Base-by-base conservation (phyloP, 1,140 invertebrate genomes). In the Leptonema lineaticorne region DNA sequence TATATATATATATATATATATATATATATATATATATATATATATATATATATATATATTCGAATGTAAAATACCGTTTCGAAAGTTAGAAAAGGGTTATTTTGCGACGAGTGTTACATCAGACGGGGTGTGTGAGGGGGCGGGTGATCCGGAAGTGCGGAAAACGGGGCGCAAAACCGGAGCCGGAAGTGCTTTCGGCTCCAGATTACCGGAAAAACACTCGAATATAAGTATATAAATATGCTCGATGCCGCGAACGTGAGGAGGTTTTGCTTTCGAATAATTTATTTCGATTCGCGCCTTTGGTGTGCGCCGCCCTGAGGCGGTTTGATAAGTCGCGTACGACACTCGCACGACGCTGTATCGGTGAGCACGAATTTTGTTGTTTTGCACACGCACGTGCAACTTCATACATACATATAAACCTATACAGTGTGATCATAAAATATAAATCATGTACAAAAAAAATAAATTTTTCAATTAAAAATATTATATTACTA, bases 1-100 rank as follows among this genome's bases (percentile, higher is more conserved):
- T n/a, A n/a, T n/a, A n/a, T n/a, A n/a, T n/a, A n/a, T n/a, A n/a
- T n/a, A n/a, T n/a, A n/a, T n/a, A n/a, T n/a, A n/a, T n/a, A n/a
- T n/a, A n/a, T n/a, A n/a, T n/a, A n/a, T n/a, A n/a, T n/a, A n/a
- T n/a, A n/a, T n/a, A n/a, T n/a, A n/a, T n/a, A n/a, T n/a, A n/a
- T n/a, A n/a, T n/a, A n/a, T n/a, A n/a, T n/a, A n/a, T n/a, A n/a
- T 59, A 59, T 33, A 29, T 29, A 59, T 59, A 59, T 59, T 59
- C 20, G 57, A 33, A 59, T 59, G 57, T 29, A 59, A 59, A 59
- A 59, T 59, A 59, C 57, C 57, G 5, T 59, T 59, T 59, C n/a
- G n/a, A n/a, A n/a, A n/a, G n/a, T n/a, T n/a, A n/a, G 11, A 41
- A 14, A 41, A 41, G 37, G 11, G 11, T 41, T 14, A 41, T 9